Percentiles rank a stretch among this genome's conserved stretches.
Conservation (phyloP, 2,888 invertebrate genomes). For the Artemia sinica region DNA sequence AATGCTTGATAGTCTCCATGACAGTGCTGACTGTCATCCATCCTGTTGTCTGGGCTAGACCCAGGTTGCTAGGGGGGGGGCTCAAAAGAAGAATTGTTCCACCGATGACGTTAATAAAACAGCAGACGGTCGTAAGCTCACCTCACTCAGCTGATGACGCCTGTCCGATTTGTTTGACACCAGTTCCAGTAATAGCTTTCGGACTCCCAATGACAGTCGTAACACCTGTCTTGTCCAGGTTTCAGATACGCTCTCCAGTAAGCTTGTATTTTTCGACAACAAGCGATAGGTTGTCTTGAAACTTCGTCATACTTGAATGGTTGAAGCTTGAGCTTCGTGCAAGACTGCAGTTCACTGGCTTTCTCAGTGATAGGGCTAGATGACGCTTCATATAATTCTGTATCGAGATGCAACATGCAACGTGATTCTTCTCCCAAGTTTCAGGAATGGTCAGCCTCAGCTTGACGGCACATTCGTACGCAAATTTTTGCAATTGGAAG, state of each 20-base stretch:
- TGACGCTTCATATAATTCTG: constrained; percentile 7
- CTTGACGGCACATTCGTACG: constrained; percentile 15
- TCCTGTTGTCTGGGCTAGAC: neutral
- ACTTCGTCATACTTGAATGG: constrained; percentile 24
- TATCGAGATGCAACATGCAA: constrained; percentile 13
- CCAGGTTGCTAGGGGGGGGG: too few species aligned
- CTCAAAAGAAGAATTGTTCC: too few species aligned
- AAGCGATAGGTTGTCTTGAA: too few species aligned
- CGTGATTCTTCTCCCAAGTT: neutral
- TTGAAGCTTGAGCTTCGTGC: constrained; percentile 25
- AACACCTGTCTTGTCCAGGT: too few species aligned
- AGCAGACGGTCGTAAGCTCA: too few species aligned
- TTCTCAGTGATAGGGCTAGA: constrained; percentile 1
- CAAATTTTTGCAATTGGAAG: constrained; percentile 15
- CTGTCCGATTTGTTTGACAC: too few species aligned
- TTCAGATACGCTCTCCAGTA: too few species aligned
- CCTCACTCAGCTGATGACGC: too few species aligned
- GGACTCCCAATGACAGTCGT: too few species aligned
- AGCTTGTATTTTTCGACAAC: too few species aligned
- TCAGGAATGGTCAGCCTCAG: neutral
- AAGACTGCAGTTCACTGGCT: constrained; percentile 13
- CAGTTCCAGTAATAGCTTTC: too few species aligned
- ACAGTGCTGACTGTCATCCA: neutral
- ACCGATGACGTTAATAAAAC: too few species aligned
- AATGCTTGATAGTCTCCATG: neutral